A percentile compares a stretch with the other conserved stretches of the same genome.
phyloP scores from a whole-genome alignment of 30 jellyfish, hydroid and myxozoan species.

The Morbakka virulenta region DNA sequence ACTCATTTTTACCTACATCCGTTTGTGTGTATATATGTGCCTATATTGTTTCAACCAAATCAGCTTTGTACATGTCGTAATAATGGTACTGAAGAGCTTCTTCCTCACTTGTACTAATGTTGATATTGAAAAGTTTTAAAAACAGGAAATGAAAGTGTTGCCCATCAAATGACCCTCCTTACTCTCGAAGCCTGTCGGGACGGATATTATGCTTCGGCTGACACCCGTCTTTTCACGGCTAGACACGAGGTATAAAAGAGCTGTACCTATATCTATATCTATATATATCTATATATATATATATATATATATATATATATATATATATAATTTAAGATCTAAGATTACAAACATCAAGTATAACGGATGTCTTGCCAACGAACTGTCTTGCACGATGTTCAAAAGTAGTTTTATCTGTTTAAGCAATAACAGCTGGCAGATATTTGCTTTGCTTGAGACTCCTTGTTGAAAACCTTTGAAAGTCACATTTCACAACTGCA shows the following conservation, averaged over 20 bases:
- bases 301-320: too few species aligned
- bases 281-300: too few species aligned
- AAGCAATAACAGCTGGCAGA: conserved; percentile 12
- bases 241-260: conserved; percentile 7
- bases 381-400: conserved; percentile 27
- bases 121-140: not conserved
- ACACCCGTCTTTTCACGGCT: conserved; percentile 6
- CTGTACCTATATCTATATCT: conserved; percentile 6
- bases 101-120: conserved; percentile 7
- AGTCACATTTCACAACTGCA: not conserved
- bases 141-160: conserved; percentile 17
- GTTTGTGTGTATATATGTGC: too few species aligned
- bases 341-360: conserved; percentile 4
- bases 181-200: conserved; percentile 7
- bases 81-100: conserved; percentile 14
- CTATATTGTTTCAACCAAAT: conserved; percentile 14
- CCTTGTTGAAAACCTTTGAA: not conserved
- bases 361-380: conserved; percentile 7
- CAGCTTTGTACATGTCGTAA: conserved; percentile 25
- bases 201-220: conserved; percentile 17
- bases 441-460: conserved; percentile 4
- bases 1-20: conserved; percentile 4
- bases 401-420: conserved; percentile 11
- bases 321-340: too few species aligned
- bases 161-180: conserved; percentile 48